Evolutionary conservation across 2,797 vertebrate genomes (phyloP), one percentile per base, ranked within the genome.

Genomic region (Sebastes kiyomatsui): DNA sequence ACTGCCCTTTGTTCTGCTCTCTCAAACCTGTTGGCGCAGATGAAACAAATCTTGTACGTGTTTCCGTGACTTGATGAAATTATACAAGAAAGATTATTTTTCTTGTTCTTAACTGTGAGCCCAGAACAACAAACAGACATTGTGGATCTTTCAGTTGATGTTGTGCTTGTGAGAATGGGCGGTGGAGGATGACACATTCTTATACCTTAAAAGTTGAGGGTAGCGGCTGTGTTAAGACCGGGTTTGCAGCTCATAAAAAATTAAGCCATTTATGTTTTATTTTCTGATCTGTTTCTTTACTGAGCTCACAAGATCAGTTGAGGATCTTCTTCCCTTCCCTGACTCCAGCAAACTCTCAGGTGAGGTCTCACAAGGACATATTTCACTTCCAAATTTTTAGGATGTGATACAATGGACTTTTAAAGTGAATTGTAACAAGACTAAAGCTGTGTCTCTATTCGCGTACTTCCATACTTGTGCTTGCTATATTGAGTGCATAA

Each of bases 201-300:
- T 54, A 22, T 61, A 42, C 65, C 72, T 74, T 77, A 77, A 74
- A 79, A 75, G 76, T 62, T 54, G 9, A 59, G 10, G 25, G 6
- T n/a, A 27, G 12, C 23, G 4, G n/a, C 22, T 59, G 13, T 42
- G 61, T 52, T 6, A 66, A 25, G 13, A 78, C 22, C 13, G 6
- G 55, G 52, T 61, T 82, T 65, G 35, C 22, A 69, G 49, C 32
- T 56, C 22, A 64, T 22, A 22, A 49, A 69, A 49, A 32, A 54
- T 46, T 5, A 79, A 75, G 13, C 16, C 7, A 1, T 25, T 46
- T 13, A 7, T 65, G 46, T 75, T 83, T 60, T 5, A 55, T 61
- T 67, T 70, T 38, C 13, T 30, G 22, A 66, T 61, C 22, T 61
- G 12, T n/a, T 38, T 83, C 33, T 66, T 55, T 25, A 46, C 13